phyloP scores from a whole-genome alignment of 2,797 vertebrate species.

The Neomorphus geoffroyi region DNA sequence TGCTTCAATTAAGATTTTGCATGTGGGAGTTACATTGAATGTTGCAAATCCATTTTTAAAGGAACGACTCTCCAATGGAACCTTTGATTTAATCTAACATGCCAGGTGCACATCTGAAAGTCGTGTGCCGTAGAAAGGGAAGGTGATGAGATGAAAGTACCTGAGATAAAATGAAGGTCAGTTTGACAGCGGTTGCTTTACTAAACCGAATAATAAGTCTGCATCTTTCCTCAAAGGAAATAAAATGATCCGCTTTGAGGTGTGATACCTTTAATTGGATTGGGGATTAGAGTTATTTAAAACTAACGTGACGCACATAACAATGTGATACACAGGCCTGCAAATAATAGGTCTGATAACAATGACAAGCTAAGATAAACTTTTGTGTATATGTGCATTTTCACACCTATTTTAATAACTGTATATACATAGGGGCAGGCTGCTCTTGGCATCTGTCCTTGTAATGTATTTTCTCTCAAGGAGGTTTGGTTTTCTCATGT shows the following conservation, averaged over 20 bases:
- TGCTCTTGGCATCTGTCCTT: neutral
- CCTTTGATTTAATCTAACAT: slow-evolving; percentile 36
- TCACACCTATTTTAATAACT: neutral
- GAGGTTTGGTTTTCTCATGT: neutral
- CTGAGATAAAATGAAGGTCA: slow-evolving; percentile 69
- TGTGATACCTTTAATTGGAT: slow-evolving; percentile 53
- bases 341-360: neutral
- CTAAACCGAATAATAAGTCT: slow-evolving; percentile 34
- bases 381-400: neutral
- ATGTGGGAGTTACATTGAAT: neutral
- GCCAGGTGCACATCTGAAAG: slow-evolving; percentile 30
- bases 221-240: slow-evolving; percentile 54
- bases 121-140: slow-evolving; percentile 8
- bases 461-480: neutral
- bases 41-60: too few species aligned
- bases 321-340: neutral
- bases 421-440: neutral
- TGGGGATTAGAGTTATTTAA: slow-evolving; percentile 60
- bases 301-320: neutral
- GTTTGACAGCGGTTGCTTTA: slow-evolving; percentile 23
- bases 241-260: slow-evolving; percentile 26
- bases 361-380: neutral
- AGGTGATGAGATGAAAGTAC: slow-evolving; percentile 39
- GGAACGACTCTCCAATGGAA: slow-evolving; percentile 8
- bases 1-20: neutral